A percentile compares a stretch with the other conserved stretches of the same genome.
phyloP scores from a whole-genome alignment of 2,113 vertebrate genomes.

The Marmota flaviventris region DNA sequence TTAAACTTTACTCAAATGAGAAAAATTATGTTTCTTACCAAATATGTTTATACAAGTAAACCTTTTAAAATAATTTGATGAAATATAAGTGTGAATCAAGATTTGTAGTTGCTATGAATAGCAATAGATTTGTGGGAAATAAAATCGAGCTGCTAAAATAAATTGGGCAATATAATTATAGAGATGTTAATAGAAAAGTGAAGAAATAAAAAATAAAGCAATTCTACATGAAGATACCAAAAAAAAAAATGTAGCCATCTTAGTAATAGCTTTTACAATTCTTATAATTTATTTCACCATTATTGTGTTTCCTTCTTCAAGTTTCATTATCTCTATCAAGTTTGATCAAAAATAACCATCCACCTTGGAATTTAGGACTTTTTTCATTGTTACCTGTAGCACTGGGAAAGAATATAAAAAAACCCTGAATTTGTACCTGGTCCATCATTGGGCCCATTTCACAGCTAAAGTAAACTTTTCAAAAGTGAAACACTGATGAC shows the following conservation, averaged over 20 bases:
- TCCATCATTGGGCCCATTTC: not conserved
- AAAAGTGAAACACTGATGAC: not conserved
- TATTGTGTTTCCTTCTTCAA: not conserved
- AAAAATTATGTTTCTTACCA: no score
- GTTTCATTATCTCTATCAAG: not conserved
- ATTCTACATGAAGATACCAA: no score
- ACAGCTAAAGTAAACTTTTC: not conserved
- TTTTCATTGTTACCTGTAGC: not conserved
- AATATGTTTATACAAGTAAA: no score
- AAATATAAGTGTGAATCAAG: no score
- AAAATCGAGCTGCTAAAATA: no score
- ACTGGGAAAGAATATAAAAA: not conserved
- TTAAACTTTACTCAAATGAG: no score
- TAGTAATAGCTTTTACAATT: not conserved
- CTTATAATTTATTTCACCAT: not conserved
- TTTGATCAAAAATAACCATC: not conserved
- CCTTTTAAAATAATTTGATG: no score
- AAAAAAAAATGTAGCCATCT: not conserved
- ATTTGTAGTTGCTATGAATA: no score
- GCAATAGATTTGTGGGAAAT: no score
- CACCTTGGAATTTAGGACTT: not conserved
- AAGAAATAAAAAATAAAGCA: no score
- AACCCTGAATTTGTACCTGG: not conserved
- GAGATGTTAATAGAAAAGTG: no score
- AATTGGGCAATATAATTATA: no score